phyloP scores from a whole-genome alignment of 2,888 invertebrate species.

The Microctonus hyperodae region DNA sequence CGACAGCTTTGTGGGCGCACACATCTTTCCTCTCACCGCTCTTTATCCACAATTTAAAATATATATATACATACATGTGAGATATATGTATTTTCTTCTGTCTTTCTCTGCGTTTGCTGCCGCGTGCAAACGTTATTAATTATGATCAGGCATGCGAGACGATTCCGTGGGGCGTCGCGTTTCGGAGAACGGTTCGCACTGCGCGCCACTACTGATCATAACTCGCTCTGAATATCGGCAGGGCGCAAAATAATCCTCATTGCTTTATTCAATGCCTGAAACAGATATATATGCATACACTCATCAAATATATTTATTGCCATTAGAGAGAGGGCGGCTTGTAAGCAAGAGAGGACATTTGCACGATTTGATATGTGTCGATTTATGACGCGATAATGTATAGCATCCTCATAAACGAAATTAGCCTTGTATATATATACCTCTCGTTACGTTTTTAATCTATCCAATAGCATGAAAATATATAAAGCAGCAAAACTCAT shows the following conservation, averaged over 20 bases:
- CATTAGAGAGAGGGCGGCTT: slow-evolving; percentile 38
- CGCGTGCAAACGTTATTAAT: slow-evolving; percentile 59
- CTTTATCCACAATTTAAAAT: background rate
- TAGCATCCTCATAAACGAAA: slow-evolving; percentile 16
- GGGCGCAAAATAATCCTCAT: slow-evolving; percentile 28
- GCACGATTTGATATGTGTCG: background rate
- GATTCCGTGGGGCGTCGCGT: slow-evolving; percentile 45
- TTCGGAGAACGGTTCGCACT: slow-evolving; percentile 39
- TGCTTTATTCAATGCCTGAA: slow-evolving; percentile 7
- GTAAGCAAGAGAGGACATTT: slow-evolving; percentile 33
- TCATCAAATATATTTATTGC: slow-evolving; percentile 32
- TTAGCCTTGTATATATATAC: background rate
- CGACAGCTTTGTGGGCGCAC: slow-evolving; percentile 58
- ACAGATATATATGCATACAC: no score
- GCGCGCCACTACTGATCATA: slow-evolving; percentile 44
- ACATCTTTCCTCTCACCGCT: slow-evolving; percentile 13
- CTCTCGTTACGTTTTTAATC: no score
- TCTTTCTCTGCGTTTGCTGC: slow-evolving; percentile 16
- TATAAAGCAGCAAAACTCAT: no score
- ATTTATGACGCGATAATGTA: slow-evolving; percentile 14
- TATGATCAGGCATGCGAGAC: slow-evolving; percentile 62
- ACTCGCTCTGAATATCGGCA: slow-evolving; percentile 40
- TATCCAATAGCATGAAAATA: no score
- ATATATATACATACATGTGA: slow-evolving; percentile 13
- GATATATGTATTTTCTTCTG: background rate